Conservation (phyloP, 2,888 invertebrate species). For the Bruchidius siliquastri region DNA sequence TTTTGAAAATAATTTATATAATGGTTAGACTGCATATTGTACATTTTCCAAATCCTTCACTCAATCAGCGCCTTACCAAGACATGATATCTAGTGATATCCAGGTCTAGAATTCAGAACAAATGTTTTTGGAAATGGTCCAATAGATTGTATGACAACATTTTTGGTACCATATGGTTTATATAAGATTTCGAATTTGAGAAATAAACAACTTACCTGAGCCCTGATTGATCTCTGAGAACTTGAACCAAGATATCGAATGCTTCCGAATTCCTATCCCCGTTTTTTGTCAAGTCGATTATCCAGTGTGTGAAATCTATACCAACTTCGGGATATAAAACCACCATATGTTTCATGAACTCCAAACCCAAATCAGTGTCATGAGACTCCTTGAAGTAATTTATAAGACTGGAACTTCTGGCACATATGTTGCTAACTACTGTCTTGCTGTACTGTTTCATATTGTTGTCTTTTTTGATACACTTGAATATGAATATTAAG, state of each 20-base stretch:
- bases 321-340: background rate
- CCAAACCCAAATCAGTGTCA: background rate
- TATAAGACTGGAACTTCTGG: background rate
- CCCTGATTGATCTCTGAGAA: background rate
- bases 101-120: too few relatives aligned
- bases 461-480: slow-evolving; percentile 17
- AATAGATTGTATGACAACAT: too few relatives aligned
- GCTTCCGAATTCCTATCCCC: background rate
- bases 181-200: too few relatives aligned
- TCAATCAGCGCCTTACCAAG: too few relatives aligned
- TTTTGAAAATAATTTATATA: too few relatives aligned
- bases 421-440: slow-evolving; percentile 4
- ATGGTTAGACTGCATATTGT: too few relatives aligned
- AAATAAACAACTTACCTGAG: background rate
- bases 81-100: too few relatives aligned
- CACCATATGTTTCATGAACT: background rate
- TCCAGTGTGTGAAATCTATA: background rate
- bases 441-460: slow-evolving; percentile 12
- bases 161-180: too few relatives aligned
- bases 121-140: too few relatives aligned
- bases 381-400: background rate
- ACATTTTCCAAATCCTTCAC: too few relatives aligned
- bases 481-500: slow-evolving; percentile 17
- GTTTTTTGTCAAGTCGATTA: background rate
- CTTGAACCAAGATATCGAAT: background rate